Evolutionary conservation across 2,797 vertebrate species (phyloP).

Genomic region (Manis javanica): DNA sequence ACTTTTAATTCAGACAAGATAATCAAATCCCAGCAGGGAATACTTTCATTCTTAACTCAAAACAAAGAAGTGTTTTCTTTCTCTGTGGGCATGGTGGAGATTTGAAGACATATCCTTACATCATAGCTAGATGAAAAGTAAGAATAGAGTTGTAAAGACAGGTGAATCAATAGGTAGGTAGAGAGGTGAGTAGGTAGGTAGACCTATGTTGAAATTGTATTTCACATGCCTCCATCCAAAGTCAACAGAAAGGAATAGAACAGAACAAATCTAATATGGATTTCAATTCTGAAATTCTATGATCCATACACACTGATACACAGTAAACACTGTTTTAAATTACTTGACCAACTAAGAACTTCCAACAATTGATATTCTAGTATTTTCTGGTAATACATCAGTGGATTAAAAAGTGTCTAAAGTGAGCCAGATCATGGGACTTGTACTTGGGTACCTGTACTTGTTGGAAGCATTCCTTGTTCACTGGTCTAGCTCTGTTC

Average conservation of each 20-base stretch:
- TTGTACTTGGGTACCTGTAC: neutral
- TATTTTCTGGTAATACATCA: neutral
- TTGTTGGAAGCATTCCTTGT: neutral
- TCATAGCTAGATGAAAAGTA: neutral
- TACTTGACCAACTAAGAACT: neutral
- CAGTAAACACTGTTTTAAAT: neutral
- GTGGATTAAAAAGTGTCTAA: neutral
- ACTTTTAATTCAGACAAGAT: slow-evolving; percentile 41
- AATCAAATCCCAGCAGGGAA: neutral
- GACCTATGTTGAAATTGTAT: neutral
- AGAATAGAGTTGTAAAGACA: neutral
- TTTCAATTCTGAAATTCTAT: neutral
- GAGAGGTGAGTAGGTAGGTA: neutral
- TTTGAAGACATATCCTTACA: neutral
- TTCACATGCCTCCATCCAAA: neutral
- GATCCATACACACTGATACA: neutral
- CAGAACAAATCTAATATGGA: neutral
- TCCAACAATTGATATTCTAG: neutral
- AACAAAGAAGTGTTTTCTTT: neutral
- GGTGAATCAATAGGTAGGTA: neutral
- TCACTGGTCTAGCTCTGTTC: neutral
- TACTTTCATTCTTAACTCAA: neutral
- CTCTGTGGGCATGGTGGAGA: neutral
- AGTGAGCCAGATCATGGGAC: neutral
- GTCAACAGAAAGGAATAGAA: neutral